Evolutionary conservation across 2,113 vertebrate species (phyloP).

Genomic region (Gnathochromis pfefferi): DNA sequence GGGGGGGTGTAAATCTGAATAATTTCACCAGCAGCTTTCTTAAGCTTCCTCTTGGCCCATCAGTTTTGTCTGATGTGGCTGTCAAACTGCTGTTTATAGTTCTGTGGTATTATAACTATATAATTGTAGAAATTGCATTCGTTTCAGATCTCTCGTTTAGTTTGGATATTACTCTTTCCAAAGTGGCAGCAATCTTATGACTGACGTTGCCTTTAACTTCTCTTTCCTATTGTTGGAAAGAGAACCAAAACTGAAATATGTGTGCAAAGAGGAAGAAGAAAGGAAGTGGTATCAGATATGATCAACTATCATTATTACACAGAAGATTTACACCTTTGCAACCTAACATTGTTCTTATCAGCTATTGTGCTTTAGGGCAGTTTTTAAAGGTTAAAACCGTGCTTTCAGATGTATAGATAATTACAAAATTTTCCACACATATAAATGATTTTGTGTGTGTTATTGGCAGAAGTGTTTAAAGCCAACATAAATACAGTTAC

Average conservation of each 20-base stretch:
- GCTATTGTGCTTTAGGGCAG: background rate
- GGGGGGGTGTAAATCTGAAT: background rate
- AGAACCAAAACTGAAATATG: background rate
- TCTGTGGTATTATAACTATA: background rate
- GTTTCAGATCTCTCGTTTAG: background rate
- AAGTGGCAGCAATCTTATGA: background rate
- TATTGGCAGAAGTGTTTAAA: background rate
- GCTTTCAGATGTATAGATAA: background rate
- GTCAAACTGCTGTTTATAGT: background rate
- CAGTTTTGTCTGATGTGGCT: background rate
- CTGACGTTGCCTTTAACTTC: background rate
- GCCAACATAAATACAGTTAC: background rate
- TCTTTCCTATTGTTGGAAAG: background rate
- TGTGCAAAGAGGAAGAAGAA: background rate
- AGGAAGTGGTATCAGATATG: background rate
- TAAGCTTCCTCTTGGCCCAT: background rate
- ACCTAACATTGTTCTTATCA: background rate
- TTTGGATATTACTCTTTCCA: background rate
- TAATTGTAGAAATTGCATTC: background rate
- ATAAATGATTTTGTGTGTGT: background rate
- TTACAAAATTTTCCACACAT: background rate
- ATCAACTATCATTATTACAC: background rate
- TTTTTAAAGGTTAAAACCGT: background rate
- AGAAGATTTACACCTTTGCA: background rate
- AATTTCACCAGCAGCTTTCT: background rate